Evolutionary conservation across 2,113 vertebrate species (phyloP), one percentile per base, ranked within the genome.

Genomic region (Alligator sinensis): DNA sequence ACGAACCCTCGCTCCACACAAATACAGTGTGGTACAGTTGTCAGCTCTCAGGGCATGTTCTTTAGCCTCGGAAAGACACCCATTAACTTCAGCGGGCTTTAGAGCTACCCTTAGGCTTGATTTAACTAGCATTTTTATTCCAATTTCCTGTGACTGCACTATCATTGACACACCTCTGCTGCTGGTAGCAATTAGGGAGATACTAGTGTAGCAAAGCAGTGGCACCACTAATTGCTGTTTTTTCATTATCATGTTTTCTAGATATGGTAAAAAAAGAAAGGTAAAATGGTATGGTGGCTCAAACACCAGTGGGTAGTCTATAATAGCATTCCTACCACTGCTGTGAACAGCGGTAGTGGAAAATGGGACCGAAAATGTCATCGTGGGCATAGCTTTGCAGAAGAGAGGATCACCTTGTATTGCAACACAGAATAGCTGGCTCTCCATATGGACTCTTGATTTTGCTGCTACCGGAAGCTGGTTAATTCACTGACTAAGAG

Each of bases 101-200:
- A 88, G 80, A 97, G 77, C 90, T 88, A 84, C 88, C 84, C 95
- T 88, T 96, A 91, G 94, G 79, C 58, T 92, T 97, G 91, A 95
- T 96, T 96, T 94, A 94, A 96, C 95, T 80, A 93, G 91, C 91
- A 21, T 90, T 95, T 96, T 96, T 86, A 91, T 96, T 95, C 92
- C 95, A 28, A 89, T 93, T 77, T 60, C 94, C 30, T 82, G 76
- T 84, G 80, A 82, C 95, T 96, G 91, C 83, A 92, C 94, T 93
- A 88, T 84, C 92, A 9, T 93, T 94, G 87, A 82, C 91, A 81
- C 79, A 85, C 34, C 95, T 89, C 89, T 89, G 82, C 93, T 80
- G 87, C 47, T 85, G 82, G 4, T 12, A 68, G 86, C 89, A 76
- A 78, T 82, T 70, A 28, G 25, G 78, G 91, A 91, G 93, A 88